Conservation (phyloP, 2,113 vertebrate species). For the Narcine bancroftii region DNA sequence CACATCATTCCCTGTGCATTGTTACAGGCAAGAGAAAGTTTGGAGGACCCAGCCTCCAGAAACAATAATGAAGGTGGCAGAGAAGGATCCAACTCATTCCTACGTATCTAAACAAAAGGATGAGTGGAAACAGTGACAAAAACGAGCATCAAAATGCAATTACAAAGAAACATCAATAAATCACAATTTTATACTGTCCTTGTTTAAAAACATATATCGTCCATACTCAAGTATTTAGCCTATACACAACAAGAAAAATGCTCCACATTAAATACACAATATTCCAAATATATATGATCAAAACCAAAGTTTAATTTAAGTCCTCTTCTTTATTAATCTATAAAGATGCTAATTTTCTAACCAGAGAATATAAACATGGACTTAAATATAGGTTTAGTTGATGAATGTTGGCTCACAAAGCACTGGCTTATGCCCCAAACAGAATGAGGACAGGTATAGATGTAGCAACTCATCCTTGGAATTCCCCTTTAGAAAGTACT, state of each 20-base stretch:
- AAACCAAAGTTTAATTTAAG: not conserved
- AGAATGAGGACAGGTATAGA: not conserved
- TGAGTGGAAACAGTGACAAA: not conserved
- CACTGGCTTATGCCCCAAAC: not conserved
- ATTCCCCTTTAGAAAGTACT: slow-evolving; percentile 48
- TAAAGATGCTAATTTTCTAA: slow-evolving; percentile 9
- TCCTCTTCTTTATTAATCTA: not conserved
- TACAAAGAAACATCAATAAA: not conserved
- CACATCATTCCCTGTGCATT: not conserved
- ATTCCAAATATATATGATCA: not conserved
- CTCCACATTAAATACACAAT: not conserved
- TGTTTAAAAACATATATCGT: not conserved
- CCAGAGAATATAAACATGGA: not conserved
- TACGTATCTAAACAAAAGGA: not conserved
- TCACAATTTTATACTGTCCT: slow-evolving; percentile 3
- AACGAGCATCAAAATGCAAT: not conserved
- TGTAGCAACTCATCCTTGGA: not conserved
- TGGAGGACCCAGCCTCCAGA: not conserved
- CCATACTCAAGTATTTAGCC: not conserved
- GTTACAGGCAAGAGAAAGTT: not conserved
- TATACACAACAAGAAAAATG: not conserved
- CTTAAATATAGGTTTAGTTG: not conserved
- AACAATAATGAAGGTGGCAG: not conserved
- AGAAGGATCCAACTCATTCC: not conserved
- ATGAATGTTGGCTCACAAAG: not conserved